A percentile compares a stretch with the other conserved stretches of the same genome.
phyloP scores from a whole-genome alignment of 2,797 vertebrate species.

The Anguilla obscura region DNA sequence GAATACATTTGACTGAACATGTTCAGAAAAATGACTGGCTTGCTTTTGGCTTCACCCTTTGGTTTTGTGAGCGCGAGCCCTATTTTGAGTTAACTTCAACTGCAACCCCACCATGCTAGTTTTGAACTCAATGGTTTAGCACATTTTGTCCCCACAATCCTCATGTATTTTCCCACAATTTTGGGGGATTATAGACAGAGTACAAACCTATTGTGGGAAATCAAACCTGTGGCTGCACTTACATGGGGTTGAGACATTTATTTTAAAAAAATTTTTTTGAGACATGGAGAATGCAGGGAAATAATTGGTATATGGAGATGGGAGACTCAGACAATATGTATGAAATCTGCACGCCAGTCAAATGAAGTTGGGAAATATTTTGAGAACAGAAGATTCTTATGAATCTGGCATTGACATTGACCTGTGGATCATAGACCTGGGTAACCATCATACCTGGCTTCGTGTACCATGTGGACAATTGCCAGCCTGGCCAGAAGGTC shows the following conservation, averaged over 20 bases:
- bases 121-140: neutral
- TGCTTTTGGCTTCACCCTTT: neutral
- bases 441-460: constrained; percentile 58
- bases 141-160: neutral
- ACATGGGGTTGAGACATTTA: neutral
- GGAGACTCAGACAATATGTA: neutral
- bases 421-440: neutral
- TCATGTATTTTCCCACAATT: neutral
- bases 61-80: neutral
- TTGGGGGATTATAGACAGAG: neutral
- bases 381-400: too few relatives aligned
- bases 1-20: neutral
- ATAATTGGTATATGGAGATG: neutral
- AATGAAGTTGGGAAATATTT: neutral
- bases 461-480: constrained; percentile 70
- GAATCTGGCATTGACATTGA: neutral
- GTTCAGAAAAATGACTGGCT: neutral
- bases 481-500: constrained; percentile 64
- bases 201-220: neutral
- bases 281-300: neutral
- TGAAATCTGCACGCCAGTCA: too few relatives aligned
- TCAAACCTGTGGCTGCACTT: neutral
- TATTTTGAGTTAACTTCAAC: neutral
- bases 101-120: neutral
- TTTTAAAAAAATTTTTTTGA: neutral